Conservation (phyloP, 2,888 invertebrate genomes). For the Steinernema carpocapsae region DNA sequence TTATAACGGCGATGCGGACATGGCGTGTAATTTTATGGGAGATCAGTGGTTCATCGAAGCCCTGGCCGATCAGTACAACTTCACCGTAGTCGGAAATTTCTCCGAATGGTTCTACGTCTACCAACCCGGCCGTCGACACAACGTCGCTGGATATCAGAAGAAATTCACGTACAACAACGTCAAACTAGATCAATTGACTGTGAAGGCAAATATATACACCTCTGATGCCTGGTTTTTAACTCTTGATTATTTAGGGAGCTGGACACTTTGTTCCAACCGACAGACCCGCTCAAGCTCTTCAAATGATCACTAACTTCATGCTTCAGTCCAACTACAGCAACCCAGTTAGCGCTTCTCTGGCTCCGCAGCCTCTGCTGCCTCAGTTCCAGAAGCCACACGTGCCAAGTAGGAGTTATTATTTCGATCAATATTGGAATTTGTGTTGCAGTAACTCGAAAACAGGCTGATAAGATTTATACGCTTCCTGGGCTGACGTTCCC, state of each 20-base stretch:
- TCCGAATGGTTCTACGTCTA: background rate
- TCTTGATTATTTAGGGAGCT: background rate
- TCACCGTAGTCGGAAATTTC: background rate
- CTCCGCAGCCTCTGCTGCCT: background rate
- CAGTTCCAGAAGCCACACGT: background rate
- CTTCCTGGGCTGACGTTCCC: slow-evolving; percentile 63
- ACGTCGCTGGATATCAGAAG: background rate
- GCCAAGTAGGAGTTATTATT: background rate
- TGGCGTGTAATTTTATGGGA: slow-evolving; percentile 54
- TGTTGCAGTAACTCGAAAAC: slow-evolving; percentile 31
- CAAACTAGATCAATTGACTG: background rate
- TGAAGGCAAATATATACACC: background rate
- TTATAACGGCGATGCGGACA: slow-evolving; percentile 64
- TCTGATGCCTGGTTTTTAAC: background rate
- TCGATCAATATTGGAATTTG: too few species aligned
- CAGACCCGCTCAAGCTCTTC: slow-evolving; percentile 10
- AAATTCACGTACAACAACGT: background rate
- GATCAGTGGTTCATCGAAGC: slow-evolving; percentile 62
- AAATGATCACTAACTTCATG: background rate
- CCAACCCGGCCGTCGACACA: background rate
- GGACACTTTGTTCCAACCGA: slow-evolving; percentile 39
- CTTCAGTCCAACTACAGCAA: background rate
- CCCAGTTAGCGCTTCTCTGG: background rate
- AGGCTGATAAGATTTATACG: slow-evolving; percentile 45
- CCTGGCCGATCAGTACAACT: slow-evolving; percentile 38